Evolutionary conservation across 1,140 invertebrate species (phyloP).

Genomic region (Drosophila pseudoobscura): DNA sequence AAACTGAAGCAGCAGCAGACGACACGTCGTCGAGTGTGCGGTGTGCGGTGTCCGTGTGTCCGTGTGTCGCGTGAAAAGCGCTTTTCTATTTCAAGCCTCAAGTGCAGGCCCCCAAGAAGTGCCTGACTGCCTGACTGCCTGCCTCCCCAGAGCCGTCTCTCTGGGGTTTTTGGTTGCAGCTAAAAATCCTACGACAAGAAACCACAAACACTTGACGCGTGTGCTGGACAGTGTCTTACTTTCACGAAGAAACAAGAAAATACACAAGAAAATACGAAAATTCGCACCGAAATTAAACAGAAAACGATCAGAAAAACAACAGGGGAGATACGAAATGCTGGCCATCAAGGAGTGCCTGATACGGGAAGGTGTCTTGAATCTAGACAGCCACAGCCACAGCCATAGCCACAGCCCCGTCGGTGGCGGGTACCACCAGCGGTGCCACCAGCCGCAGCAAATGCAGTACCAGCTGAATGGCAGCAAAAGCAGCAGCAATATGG

Average conservation of each 20-base stretch:
- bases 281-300: conserved; percentile 19
- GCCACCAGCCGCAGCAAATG: conserved; percentile 13
- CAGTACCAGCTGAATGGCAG: conserved; percentile 58
- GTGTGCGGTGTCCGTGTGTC: conserved; percentile 19
- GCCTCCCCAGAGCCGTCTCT: too few relatives aligned
- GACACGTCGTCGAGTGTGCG: conserved; percentile 37
- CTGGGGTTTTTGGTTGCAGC: too few relatives aligned
- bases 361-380: conserved; percentile 78
- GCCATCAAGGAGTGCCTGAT: conserved; percentile 81
- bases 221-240: conserved; percentile 33
- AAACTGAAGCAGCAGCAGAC: conserved; percentile 25
- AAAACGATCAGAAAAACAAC: conserved; percentile 1
- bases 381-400: conserved; percentile 57
- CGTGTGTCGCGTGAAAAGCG: conserved; percentile 63
- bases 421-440: conserved; percentile 6
- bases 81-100: conserved; percentile 80
- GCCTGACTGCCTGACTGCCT: not conserved
- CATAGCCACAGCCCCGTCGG: conserved; percentile 1
- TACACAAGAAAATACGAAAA: conserved; percentile 22
- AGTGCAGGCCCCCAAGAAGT: conserved; percentile 55
- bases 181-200: not conserved
- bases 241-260: conserved; percentile 52
- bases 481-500: conserved; percentile 66
- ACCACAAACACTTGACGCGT: conserved; percentile 58
- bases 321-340: conserved; percentile 54